These are phyloP conservation scores for Drosophila watanabei DNA, from an alignment of 1,140 invertebrate genomes.

Conservation along the genomic window DNA sequence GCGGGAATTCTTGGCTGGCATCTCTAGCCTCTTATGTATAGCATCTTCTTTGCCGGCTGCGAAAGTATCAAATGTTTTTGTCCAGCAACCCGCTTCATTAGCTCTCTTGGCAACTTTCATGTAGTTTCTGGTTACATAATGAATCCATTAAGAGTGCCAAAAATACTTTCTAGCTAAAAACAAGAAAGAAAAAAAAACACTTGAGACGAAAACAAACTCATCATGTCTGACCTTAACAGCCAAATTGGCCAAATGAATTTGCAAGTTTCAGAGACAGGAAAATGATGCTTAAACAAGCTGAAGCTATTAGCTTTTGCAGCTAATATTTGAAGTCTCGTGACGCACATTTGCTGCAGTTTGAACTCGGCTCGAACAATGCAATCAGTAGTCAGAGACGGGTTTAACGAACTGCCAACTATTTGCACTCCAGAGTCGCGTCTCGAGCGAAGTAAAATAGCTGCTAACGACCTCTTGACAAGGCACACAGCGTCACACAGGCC, in stretches of 20 bases:
- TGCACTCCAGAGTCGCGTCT: conserved; percentile 56
- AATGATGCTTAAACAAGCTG: conserved; percentile 7
- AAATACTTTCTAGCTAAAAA: conserved; percentile 70
- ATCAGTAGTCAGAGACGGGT: conserved; percentile 43
- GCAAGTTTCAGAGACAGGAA: conserved; percentile 35
- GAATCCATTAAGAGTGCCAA: conserved; percentile 54
- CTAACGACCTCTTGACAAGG: conserved; percentile 50
- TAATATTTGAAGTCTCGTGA: conserved; percentile 63
- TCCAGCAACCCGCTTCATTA: conserved; percentile 64
- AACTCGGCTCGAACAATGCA: conserved; percentile 73
- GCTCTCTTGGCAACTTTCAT: conserved; percentile 56
- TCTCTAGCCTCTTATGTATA: neutral
- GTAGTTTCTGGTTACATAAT: conserved; percentile 78
- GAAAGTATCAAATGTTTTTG: conserved; percentile 52
- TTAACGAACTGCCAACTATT: conserved; percentile 76
- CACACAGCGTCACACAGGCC: conserved; percentile 5
- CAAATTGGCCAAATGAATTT: conserved; percentile 62
- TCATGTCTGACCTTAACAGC: conserved; percentile 53
- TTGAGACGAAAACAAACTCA: conserved; percentile 4
- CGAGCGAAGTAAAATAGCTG: conserved; percentile 23
- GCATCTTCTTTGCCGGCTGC: conserved; percentile 29
- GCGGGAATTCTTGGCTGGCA: conserved; percentile 35
- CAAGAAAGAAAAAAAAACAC: neutral
- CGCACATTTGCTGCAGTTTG: conserved; percentile 62
- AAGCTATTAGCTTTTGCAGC: conserved; percentile 12